phyloP scores from a whole-genome alignment of 2,797 vertebrate genomes.

The Lophura swinhoii region DNA sequence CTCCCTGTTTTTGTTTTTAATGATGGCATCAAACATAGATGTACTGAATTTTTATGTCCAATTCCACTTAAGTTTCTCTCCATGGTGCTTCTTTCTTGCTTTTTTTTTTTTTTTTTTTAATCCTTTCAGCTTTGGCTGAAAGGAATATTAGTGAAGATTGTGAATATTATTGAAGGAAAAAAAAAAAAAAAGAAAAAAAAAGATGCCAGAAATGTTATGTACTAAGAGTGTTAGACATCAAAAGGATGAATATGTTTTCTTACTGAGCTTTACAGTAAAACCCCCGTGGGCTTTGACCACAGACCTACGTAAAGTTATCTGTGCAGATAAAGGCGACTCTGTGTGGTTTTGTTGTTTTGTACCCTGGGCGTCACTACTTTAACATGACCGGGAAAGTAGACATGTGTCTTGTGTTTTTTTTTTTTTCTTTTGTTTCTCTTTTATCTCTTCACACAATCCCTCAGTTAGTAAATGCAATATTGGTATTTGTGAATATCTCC shows the following conservation, averaged over 20 bases:
- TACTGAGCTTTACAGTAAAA: slow-evolving; percentile 52
- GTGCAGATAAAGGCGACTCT: slow-evolving; percentile 41
- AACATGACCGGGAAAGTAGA: slow-evolving; percentile 61
- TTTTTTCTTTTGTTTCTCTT: neutral
- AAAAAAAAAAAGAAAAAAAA: neutral
- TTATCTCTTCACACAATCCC: neutral
- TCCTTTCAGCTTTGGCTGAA: neutral
- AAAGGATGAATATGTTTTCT: slow-evolving; percentile 13
- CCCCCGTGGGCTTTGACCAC: slow-evolving; percentile 43
- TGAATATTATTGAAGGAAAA: neutral
- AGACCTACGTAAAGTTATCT: slow-evolving; percentile 14
- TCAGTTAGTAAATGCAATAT: slow-evolving; percentile 2
- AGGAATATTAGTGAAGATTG: slow-evolving; percentile 18
- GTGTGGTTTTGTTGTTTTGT: slow-evolving; percentile 68
- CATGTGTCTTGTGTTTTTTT: neutral
- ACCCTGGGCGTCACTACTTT: neutral
- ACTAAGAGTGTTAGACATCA: slow-evolving; percentile 7
- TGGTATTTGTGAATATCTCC: neutral
- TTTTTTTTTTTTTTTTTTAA: neutral
- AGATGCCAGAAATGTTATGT: neutral
- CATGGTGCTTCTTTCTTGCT: neutral
- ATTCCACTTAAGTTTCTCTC: slow-evolving; percentile 29
- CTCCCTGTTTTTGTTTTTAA: slow-evolving; percentile 50
- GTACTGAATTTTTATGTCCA: slow-evolving; percentile 65
- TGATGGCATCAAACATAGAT: slow-evolving; percentile 55